phyloP scores from a whole-genome alignment of 2,797 vertebrate genomes.

The Rhinoraja longicauda region DNA sequence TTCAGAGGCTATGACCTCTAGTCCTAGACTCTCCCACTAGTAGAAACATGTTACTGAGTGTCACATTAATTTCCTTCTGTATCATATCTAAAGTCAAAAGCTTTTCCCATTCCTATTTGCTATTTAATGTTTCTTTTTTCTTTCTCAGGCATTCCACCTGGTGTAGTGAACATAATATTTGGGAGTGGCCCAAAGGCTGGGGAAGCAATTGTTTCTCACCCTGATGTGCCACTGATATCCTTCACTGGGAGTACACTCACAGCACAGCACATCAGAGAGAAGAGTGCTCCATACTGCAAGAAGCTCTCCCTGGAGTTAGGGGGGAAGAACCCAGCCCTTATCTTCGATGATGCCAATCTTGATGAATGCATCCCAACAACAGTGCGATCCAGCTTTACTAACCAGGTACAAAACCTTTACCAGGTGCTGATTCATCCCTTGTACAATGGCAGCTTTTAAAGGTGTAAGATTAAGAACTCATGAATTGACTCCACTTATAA shows the following conservation, averaged over 20 bases:
- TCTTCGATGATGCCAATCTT: constrained; percentile 85
- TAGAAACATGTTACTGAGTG: no score
- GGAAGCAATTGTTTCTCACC: constrained; percentile 80
- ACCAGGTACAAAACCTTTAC: constrained; percentile 62
- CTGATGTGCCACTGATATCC: constrained; percentile 79
- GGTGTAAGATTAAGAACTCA: background rate
- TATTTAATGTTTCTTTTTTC: background rate
- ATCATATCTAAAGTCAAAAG: background rate
- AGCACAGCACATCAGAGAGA: constrained; percentile 69
- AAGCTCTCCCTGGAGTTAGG: constrained; percentile 88
- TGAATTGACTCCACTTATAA: background rate
- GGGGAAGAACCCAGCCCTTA: constrained; percentile 87
- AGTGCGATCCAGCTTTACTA: constrained; percentile 84
- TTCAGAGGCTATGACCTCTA: no score
- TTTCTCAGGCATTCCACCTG: constrained; percentile 73
- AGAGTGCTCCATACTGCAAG: constrained; percentile 80
- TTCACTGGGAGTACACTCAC: constrained; percentile 94
- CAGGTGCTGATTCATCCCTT: background rate
- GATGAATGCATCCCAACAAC: constrained; percentile 76
- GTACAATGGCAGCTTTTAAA: no score
- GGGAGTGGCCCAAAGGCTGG: constrained; percentile 72
- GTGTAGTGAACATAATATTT: constrained; percentile 86
- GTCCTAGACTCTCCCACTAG: no score
- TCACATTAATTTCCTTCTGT: background rate
- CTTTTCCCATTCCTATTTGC: background rate